These are phyloP conservation scores for Apaloderma vittatum DNA, from an alignment of 2,113 vertebrate species.

Conservation along the genomic window DNA sequence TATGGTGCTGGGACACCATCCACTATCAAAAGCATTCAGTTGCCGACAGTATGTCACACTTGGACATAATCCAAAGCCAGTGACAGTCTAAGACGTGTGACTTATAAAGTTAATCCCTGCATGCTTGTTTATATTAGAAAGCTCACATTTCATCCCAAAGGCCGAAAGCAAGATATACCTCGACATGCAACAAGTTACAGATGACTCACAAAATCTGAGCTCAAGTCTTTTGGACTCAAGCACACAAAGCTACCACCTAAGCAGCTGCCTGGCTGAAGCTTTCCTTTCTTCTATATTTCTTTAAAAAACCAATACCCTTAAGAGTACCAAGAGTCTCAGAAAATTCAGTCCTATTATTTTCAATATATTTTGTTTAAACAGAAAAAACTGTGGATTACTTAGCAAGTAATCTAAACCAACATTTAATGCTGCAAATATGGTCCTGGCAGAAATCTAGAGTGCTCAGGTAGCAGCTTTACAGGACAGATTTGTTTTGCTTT, in stretches of 20 bases:
- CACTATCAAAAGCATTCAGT: background rate
- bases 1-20: background rate
- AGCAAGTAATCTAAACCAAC: background rate
- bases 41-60: slow-evolving; percentile 26
- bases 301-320: background rate
- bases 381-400: background rate
- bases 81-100: slow-evolving; percentile 26
- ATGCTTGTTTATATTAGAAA: slow-evolving; percentile 28
- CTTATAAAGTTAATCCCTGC: slow-evolving; percentile 1
- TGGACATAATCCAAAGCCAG: slow-evolving; percentile 32
- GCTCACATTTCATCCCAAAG: slow-evolving; percentile 46
- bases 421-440: background rate
- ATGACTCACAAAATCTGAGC: background rate
- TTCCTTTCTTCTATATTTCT: background rate
- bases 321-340: background rate
- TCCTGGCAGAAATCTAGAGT: background rate
- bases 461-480: background rate
- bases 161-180: slow-evolving; percentile 16
- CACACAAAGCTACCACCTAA: background rate
- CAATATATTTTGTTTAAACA: background rate
- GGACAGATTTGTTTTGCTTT: background rate
- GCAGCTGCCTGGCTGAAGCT: background rate
- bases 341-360: background rate
- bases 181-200: slow-evolving; percentile 6
- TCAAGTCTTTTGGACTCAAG: background rate